Evolutionary conservation across 1,140 invertebrate species (phyloP).

Genomic region (Zaprionus taronus): DNA sequence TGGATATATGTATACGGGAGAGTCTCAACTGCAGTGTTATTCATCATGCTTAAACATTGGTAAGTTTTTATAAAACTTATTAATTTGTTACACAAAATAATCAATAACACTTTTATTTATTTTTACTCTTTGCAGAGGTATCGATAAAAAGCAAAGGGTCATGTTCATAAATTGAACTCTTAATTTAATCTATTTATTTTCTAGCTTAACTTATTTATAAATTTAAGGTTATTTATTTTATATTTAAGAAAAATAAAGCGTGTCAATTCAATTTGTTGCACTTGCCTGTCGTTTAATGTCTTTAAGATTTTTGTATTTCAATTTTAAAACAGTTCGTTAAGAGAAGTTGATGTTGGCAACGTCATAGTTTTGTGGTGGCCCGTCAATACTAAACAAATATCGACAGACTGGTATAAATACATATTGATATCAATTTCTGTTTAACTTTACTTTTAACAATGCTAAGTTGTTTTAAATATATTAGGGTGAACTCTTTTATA

Average conservation of each 20-base stretch:
- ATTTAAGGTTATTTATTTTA: slow-evolving; percentile 42
- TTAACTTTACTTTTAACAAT: not conserved
- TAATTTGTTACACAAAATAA: not conserved
- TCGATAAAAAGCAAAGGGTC: slow-evolving; percentile 79
- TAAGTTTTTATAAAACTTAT: slow-evolving; percentile 24
- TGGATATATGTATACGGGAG: slow-evolving; percentile 82
- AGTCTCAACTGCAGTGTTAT: slow-evolving; percentile 78
- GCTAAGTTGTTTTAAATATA: not conserved
- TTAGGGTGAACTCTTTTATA: too few species aligned
- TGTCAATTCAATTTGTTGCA: slow-evolving; percentile 9
- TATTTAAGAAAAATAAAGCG: slow-evolving; percentile 41
- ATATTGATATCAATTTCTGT: not conserved
- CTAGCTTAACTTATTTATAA: slow-evolving; percentile 31
- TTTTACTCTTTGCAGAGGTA: slow-evolving; percentile 58
- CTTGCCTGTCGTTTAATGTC: not conserved
- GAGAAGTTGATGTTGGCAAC: not conserved
- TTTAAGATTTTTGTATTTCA: too few species aligned
- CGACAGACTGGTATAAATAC: not conserved
- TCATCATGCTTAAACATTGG: slow-evolving; percentile 77
- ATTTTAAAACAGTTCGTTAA: not conserved
- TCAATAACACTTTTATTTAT: not conserved
- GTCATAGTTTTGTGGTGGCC: not conserved
- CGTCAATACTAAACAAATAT: not conserved
- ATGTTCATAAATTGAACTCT: slow-evolving; percentile 52
- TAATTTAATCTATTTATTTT: slow-evolving; percentile 40